phyloP scores from a whole-genome alignment of 2,113 vertebrate genomes.

The Condylura cristata region DNA sequence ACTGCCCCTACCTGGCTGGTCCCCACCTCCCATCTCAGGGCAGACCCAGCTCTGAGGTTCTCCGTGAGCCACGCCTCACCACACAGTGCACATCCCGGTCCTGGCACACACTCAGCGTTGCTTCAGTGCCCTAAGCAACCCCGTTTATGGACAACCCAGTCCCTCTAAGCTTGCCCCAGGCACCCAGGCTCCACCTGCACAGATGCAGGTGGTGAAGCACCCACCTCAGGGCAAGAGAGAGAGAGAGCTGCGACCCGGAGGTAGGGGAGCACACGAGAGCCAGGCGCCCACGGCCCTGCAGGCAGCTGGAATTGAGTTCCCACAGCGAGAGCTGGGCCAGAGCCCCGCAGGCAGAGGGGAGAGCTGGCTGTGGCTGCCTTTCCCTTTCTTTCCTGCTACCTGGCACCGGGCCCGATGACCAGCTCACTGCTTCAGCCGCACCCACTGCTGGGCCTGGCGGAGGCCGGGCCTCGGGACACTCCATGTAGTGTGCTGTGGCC shows the following conservation, averaged over 20 bases:
- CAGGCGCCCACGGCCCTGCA: neutral
- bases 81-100: neutral
- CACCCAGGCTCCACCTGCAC: too few species aligned
- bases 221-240: rapidly evolving
- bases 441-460: neutral
- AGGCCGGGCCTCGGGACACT: neutral
- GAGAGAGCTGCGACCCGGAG: rapidly evolving
- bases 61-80: neutral
- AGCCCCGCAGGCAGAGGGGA: neutral
- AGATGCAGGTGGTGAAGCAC: neutral
- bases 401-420: neutral
- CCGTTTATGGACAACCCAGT: neutral
- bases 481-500: neutral
- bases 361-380: neutral
- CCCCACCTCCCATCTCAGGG: neutral
- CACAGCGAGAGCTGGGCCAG: rapidly evolving
- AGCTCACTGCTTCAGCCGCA: neutral
- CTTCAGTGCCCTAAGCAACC: neutral
- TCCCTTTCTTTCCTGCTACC: neutral
- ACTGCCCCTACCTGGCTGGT: neutral
- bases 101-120: neutral
- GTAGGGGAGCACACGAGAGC: rapidly evolving
- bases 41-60: neutral
- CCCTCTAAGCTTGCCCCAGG: neutral
- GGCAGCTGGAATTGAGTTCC: neutral